Base-by-base conservation (phyloP, 2,797 vertebrate genomes). In the Tamandua tetradactyla region DNA sequence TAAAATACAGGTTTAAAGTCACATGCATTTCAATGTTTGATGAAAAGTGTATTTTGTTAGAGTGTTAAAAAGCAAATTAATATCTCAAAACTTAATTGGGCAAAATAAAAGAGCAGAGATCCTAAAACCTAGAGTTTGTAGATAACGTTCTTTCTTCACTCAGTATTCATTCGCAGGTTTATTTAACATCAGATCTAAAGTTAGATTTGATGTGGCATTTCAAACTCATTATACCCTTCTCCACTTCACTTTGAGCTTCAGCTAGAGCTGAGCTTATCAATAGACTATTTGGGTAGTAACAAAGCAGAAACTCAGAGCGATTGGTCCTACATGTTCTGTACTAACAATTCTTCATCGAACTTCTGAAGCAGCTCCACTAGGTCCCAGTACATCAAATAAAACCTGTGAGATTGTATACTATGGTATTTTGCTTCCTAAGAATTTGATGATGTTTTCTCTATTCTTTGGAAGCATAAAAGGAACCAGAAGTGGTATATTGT, bases 81-180 rank as follows among this genome's bases (percentile, higher is more conserved):
- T 35, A 59, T 64, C 85, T 95, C n/a, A 84, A 10, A 84, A 74
- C 55, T 66, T 52, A 44, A 79, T 35, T 37, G 81, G 93, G 89
- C 96, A 87, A 64, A 95, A 92, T 76, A 23, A 59, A 96, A 83
- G 25, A n/a, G 80, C 55, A 95, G 32, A 85, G 49, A 94, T 85
- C 14, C n/a, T 78, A 92, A 81, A 86, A 82, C 49, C 5, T 78
- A 12, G 11, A 83, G 20, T 76, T 92, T 52, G 57, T 66, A 87
- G 30, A 17, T 49, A 62, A 83, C 5, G 30, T 27, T 69, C 14
- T 91, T 66, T 62, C 5, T 49, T 78, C 37, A 62, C 27, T 87
- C 15, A 35, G 40, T 75, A 87, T 71, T 87, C 81, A 57, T 15
- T 85, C 47, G 68, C 44, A n/a, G 12, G 18, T 82, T 75, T 84